These are phyloP conservation scores for Drosophila bocqueti DNA, from an alignment of 1,140 invertebrate genomes.

Conservation along the genomic window DNA sequence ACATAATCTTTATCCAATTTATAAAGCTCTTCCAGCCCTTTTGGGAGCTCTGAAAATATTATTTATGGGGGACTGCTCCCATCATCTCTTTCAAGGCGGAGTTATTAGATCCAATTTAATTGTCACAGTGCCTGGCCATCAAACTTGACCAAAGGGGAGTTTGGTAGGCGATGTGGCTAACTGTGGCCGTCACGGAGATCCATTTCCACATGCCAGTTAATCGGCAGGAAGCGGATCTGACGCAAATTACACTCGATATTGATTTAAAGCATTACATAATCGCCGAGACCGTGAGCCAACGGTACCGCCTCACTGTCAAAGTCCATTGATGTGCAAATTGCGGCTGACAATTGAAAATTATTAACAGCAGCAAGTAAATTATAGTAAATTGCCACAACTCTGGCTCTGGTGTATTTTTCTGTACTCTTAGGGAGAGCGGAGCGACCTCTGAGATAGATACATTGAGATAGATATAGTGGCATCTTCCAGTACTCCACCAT, in stretches of 20 bases:
- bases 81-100: slow-evolving; percentile 4
- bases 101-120: slow-evolving; percentile 24
- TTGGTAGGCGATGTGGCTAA: slow-evolving; percentile 37
- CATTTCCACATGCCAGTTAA: slow-evolving; percentile 66
- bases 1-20: not conserved
- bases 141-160: slow-evolving; percentile 21
- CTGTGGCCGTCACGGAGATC: slow-evolving; percentile 35
- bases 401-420: slow-evolving; percentile 6
- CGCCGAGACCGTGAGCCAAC: slow-evolving; percentile 43
- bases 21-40: not conserved
- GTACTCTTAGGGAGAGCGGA: slow-evolving; percentile 8
- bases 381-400: slow-evolving; percentile 33
- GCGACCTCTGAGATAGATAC: slow-evolving; percentile 4
- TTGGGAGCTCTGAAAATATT: not conserved
- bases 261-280: slow-evolving; percentile 58
- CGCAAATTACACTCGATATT: slow-evolving; percentile 63
- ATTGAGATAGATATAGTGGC: not conserved
- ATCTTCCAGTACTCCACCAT: slow-evolving; percentile 29
- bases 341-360: slow-evolving; percentile 48
- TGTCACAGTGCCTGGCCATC: slow-evolving; percentile 34
- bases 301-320: slow-evolving; percentile 71
- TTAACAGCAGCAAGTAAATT: slow-evolving; percentile 31
- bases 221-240: slow-evolving; percentile 58
- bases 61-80: not conserved
- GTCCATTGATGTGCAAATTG: slow-evolving; percentile 79